Percentiles rank a stretch among this genome's conserved stretches.
These are phyloP conservation scores for Ectropis crepuscularia DNA, from an alignment of 2,888 invertebrate species.

Conservation along the genomic window DNA sequence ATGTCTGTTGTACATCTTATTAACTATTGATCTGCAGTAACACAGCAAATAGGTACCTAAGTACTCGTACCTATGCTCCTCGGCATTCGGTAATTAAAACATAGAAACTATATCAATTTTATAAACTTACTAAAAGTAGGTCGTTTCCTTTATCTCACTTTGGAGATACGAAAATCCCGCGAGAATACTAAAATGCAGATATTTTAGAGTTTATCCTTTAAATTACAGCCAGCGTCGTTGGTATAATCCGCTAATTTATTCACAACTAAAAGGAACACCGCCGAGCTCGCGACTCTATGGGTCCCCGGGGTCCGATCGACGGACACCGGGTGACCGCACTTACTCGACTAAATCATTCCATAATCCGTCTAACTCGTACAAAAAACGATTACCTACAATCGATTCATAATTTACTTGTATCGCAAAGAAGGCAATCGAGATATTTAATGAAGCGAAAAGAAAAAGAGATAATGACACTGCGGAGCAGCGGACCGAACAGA, in stretches of 20 bases:
- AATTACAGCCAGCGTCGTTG: constrained; percentile 65
- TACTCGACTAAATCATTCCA: constrained; percentile 51
- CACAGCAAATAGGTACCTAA: no score
- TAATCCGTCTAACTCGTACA: constrained; percentile 39
- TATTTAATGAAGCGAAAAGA: constrained; percentile 17
- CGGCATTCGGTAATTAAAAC: no score
- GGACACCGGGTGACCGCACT: constrained; percentile 68
- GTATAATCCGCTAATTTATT: constrained; percentile 78
- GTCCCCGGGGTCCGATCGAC: constrained; percentile 67
- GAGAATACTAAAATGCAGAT: constrained; percentile 64
- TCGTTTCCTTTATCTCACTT: constrained; percentile 15
- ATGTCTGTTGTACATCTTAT: no score
- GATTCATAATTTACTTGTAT: constrained; percentile 4
- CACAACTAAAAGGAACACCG: constrained; percentile 78
- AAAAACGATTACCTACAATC: constrained; percentile 10
- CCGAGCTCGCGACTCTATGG: constrained; percentile 52
- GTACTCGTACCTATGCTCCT: no score
- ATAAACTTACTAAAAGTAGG: constrained; percentile 1
- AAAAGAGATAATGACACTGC: constrained; percentile 33
- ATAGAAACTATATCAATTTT: no score
- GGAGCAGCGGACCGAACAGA: constrained; percentile 40
- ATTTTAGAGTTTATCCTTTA: constrained; percentile 70
- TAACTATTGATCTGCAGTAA: no score
- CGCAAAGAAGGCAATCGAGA: not conserved
- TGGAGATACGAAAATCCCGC: constrained; percentile 46